Percentiles rank a stretch among this genome's conserved stretches.
Evolutionary conservation across 2,888 invertebrate genomes (phyloP).

Genomic region (Carcina quercana): DNA sequence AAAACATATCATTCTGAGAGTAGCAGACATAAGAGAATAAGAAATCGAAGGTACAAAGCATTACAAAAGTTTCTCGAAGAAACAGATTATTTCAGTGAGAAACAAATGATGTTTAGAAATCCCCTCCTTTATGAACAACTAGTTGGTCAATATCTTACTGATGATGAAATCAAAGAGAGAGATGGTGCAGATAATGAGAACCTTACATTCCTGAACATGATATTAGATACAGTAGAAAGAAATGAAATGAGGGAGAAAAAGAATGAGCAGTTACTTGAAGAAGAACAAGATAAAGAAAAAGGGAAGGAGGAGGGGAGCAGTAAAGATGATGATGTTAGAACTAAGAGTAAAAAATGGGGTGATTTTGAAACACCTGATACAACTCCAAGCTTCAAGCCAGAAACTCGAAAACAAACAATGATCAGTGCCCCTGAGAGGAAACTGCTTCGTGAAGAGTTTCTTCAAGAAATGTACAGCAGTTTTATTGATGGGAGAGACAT

Average conservation of each 20-base stretch:
- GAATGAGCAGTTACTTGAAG: conserved; percentile 77
- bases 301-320: conserved; percentile 24
- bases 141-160: conserved; percentile 88
- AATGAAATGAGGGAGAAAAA: conserved; percentile 77
- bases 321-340: conserved; percentile 25
- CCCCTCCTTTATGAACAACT: conserved; percentile 93
- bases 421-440: conserved; percentile 76
- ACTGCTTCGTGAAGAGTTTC: conserved; percentile 85
- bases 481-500: conserved; percentile 88
- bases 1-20: conserved; percentile 69
- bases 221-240: conserved; percentile 87
- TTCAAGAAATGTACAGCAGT: conserved; percentile 87
- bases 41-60: conserved; percentile 89
- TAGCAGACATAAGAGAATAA: conserved; percentile 71
- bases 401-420: conserved; percentile 39
- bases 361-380: conserved; percentile 68
- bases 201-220: conserved; percentile 81
- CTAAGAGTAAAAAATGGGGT: conserved; percentile 57
- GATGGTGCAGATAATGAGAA: conserved; percentile 75
- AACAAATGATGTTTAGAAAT: conserved; percentile 94
- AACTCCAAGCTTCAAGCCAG: conserved; percentile 36
- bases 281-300: neutral
- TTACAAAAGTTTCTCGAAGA: conserved; percentile 81
- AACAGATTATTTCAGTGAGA: conserved; percentile 90
- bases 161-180: conserved; percentile 80